Conservation (phyloP, 2,797 vertebrate genomes). For the Vipera ursinii region DNA sequence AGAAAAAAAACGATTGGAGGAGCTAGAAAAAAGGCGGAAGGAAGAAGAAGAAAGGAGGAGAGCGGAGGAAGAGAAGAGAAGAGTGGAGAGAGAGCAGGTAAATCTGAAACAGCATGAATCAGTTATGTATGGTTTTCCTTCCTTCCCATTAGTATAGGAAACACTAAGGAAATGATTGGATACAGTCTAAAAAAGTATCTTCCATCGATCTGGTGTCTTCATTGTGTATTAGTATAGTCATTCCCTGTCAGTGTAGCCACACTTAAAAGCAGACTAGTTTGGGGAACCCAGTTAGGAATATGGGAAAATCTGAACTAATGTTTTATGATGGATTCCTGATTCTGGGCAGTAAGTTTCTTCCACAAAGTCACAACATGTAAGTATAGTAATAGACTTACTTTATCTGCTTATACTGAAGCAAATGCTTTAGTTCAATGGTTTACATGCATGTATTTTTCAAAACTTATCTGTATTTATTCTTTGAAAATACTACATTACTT, state of each 20-base stretch:
- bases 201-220: not conserved
- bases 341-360: conserved; percentile 17
- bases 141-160: not conserved
- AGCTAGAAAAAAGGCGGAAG: conserved; percentile 90
- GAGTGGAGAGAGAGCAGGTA: conserved; percentile 94
- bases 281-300: not conserved
- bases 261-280: not conserved
- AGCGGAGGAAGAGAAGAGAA: conserved; percentile 91
- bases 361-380: not conserved
- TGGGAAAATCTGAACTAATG: conserved; percentile 15
- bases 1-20: conserved; percentile 90
- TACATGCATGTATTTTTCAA: conserved; percentile 13
- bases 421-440: conserved; percentile 13
- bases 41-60: conserved; percentile 93
- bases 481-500: conserved; percentile 25
- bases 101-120: conserved; percentile 31
- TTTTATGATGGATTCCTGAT: conserved; percentile 37
- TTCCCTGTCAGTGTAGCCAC: not conserved
- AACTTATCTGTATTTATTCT: not conserved
- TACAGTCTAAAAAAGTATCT: not conserved
- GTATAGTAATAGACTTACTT: conserved; percentile 21
- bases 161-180: not conserved
- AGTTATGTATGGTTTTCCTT: not conserved
- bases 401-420: conserved; percentile 24
- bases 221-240: not conserved